phyloP scores from a whole-genome alignment of 2,113 vertebrate genomes.

The Nothocercus nigrocapillus region DNA sequence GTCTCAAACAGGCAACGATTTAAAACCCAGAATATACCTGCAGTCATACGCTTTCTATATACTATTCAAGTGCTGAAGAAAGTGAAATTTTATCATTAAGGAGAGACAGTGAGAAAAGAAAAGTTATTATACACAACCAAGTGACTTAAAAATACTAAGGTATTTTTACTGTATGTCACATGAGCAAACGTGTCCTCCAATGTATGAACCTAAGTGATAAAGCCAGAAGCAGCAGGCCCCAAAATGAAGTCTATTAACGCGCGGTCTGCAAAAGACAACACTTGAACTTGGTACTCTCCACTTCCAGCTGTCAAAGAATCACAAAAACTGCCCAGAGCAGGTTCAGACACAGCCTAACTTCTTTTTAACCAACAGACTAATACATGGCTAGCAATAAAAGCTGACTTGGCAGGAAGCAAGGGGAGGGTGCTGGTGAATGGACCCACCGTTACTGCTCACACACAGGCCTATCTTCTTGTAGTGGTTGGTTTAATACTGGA shows the following conservation, averaged over 20 bases:
- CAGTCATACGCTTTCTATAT: background rate
- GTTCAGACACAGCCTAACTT: background rate
- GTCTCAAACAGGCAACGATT: fast-evolving
- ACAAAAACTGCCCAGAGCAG: background rate
- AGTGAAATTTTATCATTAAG: slow-evolving; percentile 11
- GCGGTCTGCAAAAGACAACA: background rate
- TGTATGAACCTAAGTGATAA: slow-evolving; percentile 3
- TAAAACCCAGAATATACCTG: background rate
- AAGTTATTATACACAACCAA: slow-evolving; percentile 43
- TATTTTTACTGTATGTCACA: slow-evolving; percentile 42
- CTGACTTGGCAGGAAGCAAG: background rate
- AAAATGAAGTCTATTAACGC: slow-evolving; percentile 16
- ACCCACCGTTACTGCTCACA: background rate
- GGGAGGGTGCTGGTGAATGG: background rate
- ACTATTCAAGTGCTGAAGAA: background rate
- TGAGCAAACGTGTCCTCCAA: slow-evolving; percentile 17
- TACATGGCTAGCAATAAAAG: background rate
- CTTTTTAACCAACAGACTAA: background rate
- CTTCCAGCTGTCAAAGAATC: background rate
- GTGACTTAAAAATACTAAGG: slow-evolving; percentile 28
- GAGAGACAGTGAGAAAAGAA: slow-evolving; percentile 1
- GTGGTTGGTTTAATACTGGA: background rate
- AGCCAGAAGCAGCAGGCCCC: background rate
- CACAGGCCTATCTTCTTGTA: background rate
- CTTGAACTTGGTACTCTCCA: background rate